Evolutionary conservation across 2,797 vertebrate genomes (phyloP), one percentile per base, ranked within the genome.

Genomic region (Atherinosoma microstoma): DNA sequence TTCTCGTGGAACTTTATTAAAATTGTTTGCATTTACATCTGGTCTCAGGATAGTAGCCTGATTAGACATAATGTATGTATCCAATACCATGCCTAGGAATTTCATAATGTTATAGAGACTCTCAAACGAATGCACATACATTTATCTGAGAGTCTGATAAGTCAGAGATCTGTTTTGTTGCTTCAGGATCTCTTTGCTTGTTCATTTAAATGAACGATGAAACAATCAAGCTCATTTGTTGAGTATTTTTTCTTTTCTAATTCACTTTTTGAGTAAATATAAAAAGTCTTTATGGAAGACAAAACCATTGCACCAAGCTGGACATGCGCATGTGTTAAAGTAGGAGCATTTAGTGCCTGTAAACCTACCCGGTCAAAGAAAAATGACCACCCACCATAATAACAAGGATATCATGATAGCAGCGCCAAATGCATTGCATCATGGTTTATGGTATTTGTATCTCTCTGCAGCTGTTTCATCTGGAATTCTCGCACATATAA

Each of bases 401-500:
- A 45, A 45, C 42, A 45, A 45, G 42, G 42, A 58, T 69, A 54
- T 35, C 51, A 53, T 42, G 20, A 70, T 69, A 62, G 67, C 64
- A 54, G 73, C 27, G 64, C 58, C 64, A 75, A 47, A 38, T 42
- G 7, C 49, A 58, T 76, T 79, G 62, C 70, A 58, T 70, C 24
- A 68, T 67, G 29, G 57, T 57, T 64, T 36, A 24, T 45, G 70
- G 59, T 64, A 15, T 3, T 63, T 67, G 69, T 38, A 32, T 58
- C n/a, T 36, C 11, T 4, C 29, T 29, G 62, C 66, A 79, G 57
- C 78, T 66, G 56, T 65, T 63, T 70, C 53, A 32, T 18, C 27
- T 45, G 53, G 24, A 56, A n/a, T 56, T 29, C 51, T 11, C 24
- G n/a, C 34, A 24, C 42, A 64, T 10, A 22, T 40, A 61, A 58